Evolutionary conservation across 1,140 invertebrate genomes (phyloP), one percentile per base, ranked within the genome.

Genomic region (Zaprionus camerounensis): DNA sequence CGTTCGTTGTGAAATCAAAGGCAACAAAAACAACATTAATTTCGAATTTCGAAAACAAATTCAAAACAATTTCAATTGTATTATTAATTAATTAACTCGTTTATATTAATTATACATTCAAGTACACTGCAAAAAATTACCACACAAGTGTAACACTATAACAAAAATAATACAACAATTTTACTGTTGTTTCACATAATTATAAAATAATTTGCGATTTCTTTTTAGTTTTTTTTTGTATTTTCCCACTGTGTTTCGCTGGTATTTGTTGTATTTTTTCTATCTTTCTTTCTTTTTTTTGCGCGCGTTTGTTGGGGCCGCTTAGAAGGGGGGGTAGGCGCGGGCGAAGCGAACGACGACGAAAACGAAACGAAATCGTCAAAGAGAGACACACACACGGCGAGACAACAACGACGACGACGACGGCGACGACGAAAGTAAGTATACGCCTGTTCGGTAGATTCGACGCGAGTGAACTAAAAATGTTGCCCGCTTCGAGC

Each of bases 381-480:
- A 41, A 68, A 68, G 59, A 58, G 71, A 62, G 73, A 61, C 73
- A 56, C 20, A 56, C 20, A 70, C 36, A 68, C 44, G 28, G 28
- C 28, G 41, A 41, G 13, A 59, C 31, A 31, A 53, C 46, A 41
- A 81, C 80, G 63, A 69, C 56, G 53, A 81, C 80, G 63, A 69
- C 56, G 71, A 7, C 28, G 28, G 2, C 31, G 66, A 68, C 76
- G 80, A 71, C 80, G 61, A 87, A 86, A 87, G 81, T 78, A 88
- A 80, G 82, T 77, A 85, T 76, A 79, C 85, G 84, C 69, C 78
- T 84, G 84, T 82, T 90, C 85, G 81, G 82, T 88, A 82, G 84
- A 88, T 90, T 84, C 78, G 84, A 88, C 81, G 78, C 85, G 84
- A 88, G 78, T 88, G 75, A 88, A 78, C 69, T 73, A 80, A 77